These are phyloP conservation scores for Protobothrops flavoviridis DNA, from an alignment of 2,113 vertebrate genomes.

Conservation along the genomic window DNA sequence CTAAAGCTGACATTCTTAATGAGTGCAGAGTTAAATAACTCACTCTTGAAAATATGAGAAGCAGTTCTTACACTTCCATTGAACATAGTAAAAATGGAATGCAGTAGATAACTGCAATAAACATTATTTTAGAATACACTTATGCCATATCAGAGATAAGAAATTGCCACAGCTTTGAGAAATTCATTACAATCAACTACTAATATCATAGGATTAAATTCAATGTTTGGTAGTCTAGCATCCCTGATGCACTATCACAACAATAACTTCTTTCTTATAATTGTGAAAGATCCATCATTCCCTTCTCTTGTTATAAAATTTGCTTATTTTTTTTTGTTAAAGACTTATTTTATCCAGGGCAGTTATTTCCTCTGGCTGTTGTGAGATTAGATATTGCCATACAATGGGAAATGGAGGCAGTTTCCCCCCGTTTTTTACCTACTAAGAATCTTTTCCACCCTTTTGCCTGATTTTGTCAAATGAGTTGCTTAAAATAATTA, in stretches of 20 bases:
- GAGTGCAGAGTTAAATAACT: slow-evolving; percentile 36
- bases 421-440: not conserved
- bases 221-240: not conserved
- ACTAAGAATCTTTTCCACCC: not conserved
- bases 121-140: slow-evolving; percentile 3
- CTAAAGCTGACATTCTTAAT: slow-evolving; percentile 35
- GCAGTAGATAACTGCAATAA: not conserved
- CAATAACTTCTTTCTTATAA: not conserved
- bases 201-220: not conserved
- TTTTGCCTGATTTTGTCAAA: not conserved
- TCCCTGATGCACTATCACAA: not conserved
- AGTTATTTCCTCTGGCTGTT: not conserved
- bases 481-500: not conserved
- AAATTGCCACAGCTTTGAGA: not conserved
- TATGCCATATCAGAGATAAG: not conserved
- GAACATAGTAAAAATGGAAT: not conserved
- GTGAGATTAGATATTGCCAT: not conserved
- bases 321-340: not conserved
- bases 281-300: not conserved
- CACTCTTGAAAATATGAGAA: slow-evolving; percentile 28
- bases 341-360: not conserved
- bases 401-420: not conserved
- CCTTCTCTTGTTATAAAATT: not conserved
- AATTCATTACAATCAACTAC: not conserved
- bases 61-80: not conserved